Evolutionary conservation across 2,888 invertebrate genomes (phyloP).

Genomic region (Spisula subtruncata): DNA sequence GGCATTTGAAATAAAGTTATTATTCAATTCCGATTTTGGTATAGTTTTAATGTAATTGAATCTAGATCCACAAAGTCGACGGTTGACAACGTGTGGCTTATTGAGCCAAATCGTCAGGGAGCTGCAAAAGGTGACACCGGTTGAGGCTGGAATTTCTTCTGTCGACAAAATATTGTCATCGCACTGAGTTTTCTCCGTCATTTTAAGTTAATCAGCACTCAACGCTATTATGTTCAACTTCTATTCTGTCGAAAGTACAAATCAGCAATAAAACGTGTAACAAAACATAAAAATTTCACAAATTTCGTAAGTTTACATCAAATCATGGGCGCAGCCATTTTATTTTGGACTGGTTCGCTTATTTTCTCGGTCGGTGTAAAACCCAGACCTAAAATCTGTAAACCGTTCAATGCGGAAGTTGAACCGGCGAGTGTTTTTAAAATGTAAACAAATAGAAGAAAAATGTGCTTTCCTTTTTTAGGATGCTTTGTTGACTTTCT

Average conservation of each 20-base stretch:
- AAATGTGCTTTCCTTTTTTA: constrained; percentile 76
- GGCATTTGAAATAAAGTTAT: background rate
- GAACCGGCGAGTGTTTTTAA: constrained; percentile 8
- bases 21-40: background rate
- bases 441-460: constrained; percentile 53
- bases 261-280: background rate
- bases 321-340: constrained; percentile 41
- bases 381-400: background rate
- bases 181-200: background rate
- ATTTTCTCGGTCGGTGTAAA: too few relatives aligned
- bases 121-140: constrained; percentile 69
- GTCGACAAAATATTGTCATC: background rate
- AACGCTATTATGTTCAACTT: background rate
- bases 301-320: background rate
- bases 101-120: constrained; percentile 82
- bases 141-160: constrained; percentile 30
- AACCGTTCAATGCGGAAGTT: constrained; percentile 60
- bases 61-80: constrained; percentile 79
- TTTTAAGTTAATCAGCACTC: background rate
- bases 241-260: background rate
- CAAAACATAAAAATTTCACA: background rate
- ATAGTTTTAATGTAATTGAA: constrained; percentile 51
- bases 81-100: constrained; percentile 83
- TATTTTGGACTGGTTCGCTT: constrained; percentile 19
- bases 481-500: constrained; percentile 78